phyloP scores from a whole-genome alignment of 2,797 vertebrate species.

The Peromyscus melanophrys region DNA sequence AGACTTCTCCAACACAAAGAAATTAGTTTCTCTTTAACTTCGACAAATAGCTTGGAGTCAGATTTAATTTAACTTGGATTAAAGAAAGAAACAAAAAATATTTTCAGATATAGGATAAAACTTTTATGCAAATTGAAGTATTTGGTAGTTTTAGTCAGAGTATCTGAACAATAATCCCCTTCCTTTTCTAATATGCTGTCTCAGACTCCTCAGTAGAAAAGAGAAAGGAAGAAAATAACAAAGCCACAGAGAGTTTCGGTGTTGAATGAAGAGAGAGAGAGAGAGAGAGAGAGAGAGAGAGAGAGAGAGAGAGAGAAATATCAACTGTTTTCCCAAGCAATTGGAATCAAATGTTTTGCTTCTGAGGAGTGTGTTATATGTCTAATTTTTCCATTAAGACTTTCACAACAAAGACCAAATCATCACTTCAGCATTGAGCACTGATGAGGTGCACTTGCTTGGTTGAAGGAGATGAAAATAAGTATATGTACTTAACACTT shows the following conservation, averaged over 20 bases:
- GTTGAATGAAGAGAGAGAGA: not conserved
- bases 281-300: too few relatives aligned
- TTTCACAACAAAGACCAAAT: slow-evolving; percentile 85
- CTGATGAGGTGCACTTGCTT: slow-evolving; percentile 75
- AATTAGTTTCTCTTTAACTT: not conserved
- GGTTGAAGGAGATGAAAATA: slow-evolving; percentile 83
- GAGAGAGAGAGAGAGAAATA: slow-evolving; percentile 62
- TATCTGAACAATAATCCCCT: slow-evolving; percentile 41
- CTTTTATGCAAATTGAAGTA: not conserved
- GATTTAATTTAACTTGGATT: slow-evolving; percentile 23
- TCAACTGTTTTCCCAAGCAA: slow-evolving; percentile 82
- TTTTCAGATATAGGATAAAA: not conserved
- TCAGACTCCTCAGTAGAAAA: not conserved
- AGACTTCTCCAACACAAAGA: not conserved
- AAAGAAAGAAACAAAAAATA: not conserved
- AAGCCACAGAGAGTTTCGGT: slow-evolving; percentile 25
- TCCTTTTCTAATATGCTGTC: not conserved
- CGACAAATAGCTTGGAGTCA: not conserved
- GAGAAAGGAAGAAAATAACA: slow-evolving; percentile 62
- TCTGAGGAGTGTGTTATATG: slow-evolving; percentile 81
- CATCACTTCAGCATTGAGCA: slow-evolving; percentile 86
- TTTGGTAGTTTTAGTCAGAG: not conserved
- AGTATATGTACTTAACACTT: slow-evolving; percentile 87
- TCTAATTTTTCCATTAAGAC: slow-evolving; percentile 88
- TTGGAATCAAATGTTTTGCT: slow-evolving; percentile 85